Conservation (phyloP, 2,113 vertebrate species). For the Oxyura jamaicensis region DNA sequence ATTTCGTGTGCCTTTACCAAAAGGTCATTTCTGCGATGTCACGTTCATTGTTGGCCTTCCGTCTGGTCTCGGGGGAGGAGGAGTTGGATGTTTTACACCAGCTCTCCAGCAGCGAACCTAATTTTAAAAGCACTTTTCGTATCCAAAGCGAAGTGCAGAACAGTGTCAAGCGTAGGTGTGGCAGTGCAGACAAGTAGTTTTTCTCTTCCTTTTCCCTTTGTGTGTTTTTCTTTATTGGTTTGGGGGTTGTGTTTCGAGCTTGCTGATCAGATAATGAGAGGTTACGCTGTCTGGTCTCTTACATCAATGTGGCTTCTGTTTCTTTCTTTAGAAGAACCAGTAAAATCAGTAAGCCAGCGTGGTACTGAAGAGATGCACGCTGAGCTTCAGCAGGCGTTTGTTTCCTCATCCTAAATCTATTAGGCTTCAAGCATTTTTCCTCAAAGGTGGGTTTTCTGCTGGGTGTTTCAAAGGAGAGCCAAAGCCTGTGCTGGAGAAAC, state of each 20-base stretch:
- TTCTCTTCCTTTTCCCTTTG: background rate
- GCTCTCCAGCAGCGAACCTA: background rate
- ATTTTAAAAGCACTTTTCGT: background rate
- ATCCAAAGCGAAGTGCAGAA: background rate
- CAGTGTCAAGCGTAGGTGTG: background rate
- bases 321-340: background rate
- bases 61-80: background rate
- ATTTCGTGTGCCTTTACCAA: background rate
- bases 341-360: fast-evolving
- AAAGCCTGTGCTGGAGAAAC: background rate
- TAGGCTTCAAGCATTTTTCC: background rate
- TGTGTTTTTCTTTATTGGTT: background rate
- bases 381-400: background rate
- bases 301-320: background rate
- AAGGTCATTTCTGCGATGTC: background rate
- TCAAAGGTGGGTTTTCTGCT: background rate
- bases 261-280: background rate
- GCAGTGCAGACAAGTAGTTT: background rate
- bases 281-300: background rate
- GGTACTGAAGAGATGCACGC: background rate
- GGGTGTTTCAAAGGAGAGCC: background rate
- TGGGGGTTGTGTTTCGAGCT: background rate
- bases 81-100: background rate
- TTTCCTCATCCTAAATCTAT: background rate
- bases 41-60: background rate